Conservation (phyloP, 2,113 vertebrate species). For the Pomatorhinus ruficollis region DNA sequence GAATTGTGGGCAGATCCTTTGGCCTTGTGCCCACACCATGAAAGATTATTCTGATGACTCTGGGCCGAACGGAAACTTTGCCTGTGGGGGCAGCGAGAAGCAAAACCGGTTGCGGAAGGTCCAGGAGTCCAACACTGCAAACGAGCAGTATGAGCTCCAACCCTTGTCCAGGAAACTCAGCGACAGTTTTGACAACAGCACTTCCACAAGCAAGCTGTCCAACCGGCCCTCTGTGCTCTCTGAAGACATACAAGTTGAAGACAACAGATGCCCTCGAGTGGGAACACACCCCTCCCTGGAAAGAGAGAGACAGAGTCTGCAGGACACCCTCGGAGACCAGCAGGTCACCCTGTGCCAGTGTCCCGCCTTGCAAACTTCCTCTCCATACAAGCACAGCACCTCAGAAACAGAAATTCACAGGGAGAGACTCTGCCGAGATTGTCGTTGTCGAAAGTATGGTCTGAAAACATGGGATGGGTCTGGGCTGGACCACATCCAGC, state of each 20-base stretch:
- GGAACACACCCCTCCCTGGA: conserved; percentile 32
- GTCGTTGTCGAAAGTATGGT: conserved; percentile 32
- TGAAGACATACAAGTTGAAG: conserved; percentile 88
- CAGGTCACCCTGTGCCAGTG: conserved; percentile 73
- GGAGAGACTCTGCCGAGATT: conserved; percentile 52
- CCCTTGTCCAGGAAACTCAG: conserved; percentile 90
- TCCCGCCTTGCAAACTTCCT: conserved; percentile 92
- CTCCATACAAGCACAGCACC: conserved; percentile 86
- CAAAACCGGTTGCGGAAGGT: conserved; percentile 76
- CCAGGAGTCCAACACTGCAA: conserved; percentile 74
- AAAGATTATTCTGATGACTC: conserved; percentile 71
- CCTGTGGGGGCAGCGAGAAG: conserved; percentile 73
- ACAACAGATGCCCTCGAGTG: conserved; percentile 73
- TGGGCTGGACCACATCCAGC: conserved; percentile 21
- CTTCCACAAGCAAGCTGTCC: conserved; percentile 95
- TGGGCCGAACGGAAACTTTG: conserved; percentile 78
- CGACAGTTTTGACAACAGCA: conserved; percentile 98
- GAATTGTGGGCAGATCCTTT: conserved; percentile 87
- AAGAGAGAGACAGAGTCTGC: conserved; percentile 51
- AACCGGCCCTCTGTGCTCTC: conserved; percentile 93
- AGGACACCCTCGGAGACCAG: conserved; percentile 61
- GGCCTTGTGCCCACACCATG: conserved; percentile 82
- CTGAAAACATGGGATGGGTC: conserved; percentile 53
- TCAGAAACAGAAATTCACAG: conserved; percentile 49
- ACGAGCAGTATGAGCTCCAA: conserved; percentile 93